A percentile compares a stretch with the other conserved stretches of the same genome.
Evolutionary conservation across 2,888 invertebrate genomes (phyloP).

Genomic region (Chaetogeoica ovagalla): DNA sequence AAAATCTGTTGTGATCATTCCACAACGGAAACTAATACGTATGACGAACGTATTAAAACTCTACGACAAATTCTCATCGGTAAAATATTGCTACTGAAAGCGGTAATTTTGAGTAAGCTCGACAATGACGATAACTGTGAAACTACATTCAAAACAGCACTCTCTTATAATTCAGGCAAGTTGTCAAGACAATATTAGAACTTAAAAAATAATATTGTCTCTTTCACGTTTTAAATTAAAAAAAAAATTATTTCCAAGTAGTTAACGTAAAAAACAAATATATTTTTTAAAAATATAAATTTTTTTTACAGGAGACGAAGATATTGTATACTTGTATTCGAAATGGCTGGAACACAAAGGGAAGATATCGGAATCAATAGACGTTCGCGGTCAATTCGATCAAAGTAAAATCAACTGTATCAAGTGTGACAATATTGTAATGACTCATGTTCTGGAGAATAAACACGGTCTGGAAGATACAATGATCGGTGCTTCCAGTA

Average conservation of each 20-base stretch:
- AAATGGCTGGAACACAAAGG: constrained; percentile 49
- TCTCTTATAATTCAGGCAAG: constrained; percentile 33
- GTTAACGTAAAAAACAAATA: neutral
- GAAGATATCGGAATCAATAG: constrained; percentile 26
- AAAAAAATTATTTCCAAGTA: too few species aligned
- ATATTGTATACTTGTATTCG: constrained; percentile 43
- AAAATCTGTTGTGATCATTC: neutral
- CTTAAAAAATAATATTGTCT: too few species aligned
- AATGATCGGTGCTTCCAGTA: neutral
- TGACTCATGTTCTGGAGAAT: constrained; percentile 32
- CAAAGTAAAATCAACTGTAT: constrained; percentile 10
- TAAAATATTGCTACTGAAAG: constrained; percentile 44
- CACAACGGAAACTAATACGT: neutral
- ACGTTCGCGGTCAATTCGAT: constrained; percentile 31
- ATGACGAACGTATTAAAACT: constrained; percentile 5
- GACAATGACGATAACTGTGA: constrained; percentile 31
- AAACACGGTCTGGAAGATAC: constrained; percentile 36
- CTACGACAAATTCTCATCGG: constrained; percentile 32
- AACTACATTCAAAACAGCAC: constrained; percentile 22
- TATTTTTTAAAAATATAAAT: neutral
- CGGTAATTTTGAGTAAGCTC: constrained; percentile 29
- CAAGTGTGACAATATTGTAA: constrained; percentile 20
- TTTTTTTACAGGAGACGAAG: constrained; percentile 40
- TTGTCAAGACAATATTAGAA: neutral
- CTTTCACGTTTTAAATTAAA: neutral